Evolutionary conservation across 2,797 vertebrate genomes (phyloP), one percentile per base, ranked within the genome.

Genomic region (Pelobates cultripes): DNA sequence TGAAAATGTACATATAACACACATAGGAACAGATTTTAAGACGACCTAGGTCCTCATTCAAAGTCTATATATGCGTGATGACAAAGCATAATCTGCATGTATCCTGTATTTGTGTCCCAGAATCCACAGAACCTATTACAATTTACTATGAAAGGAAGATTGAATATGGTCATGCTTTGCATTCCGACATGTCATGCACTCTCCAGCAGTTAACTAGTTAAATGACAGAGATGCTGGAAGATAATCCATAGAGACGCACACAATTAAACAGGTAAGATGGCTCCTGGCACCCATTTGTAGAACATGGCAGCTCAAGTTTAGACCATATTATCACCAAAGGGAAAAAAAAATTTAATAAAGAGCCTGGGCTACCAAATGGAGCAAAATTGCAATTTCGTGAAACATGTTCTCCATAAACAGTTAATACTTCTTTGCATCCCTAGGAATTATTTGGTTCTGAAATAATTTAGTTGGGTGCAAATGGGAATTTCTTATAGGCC

Each of bases 1-100:
- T 73, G 57, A 77, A 72, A 81, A 70, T 76, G 44, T 55, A 57
- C 69, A 64, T 75, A 68, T 60, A 73, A 71, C 43, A 28, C 53
- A 44, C 3, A 70, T 12, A 10, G 41, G 15, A 70, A 10, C 28
- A 60, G 10, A 17, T 7, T 71, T 51, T 63, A 41, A 12, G 1
- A 68, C 40, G 70, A 68, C 8, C 45, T 42, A 41, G 7, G 44
- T 63, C 6, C 51, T 13, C 14, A 60, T 60, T n/a, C 3, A n/a
- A n/a, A 15, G 9, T 12, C 53, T 61, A 42, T 28, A 28, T 28
- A 28, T 28, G 28, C 28, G 28, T 28, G 28, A 28, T 28, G 28
- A 28, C 28, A 1, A 28, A 28, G 28, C 28, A 28, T 28, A 28
- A 28, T 28, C 28, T 28, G 28, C 28, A 28, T 28, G 28, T 28